Conservation (phyloP, 2,888 invertebrate species). For the Diarsia dahlii region DNA sequence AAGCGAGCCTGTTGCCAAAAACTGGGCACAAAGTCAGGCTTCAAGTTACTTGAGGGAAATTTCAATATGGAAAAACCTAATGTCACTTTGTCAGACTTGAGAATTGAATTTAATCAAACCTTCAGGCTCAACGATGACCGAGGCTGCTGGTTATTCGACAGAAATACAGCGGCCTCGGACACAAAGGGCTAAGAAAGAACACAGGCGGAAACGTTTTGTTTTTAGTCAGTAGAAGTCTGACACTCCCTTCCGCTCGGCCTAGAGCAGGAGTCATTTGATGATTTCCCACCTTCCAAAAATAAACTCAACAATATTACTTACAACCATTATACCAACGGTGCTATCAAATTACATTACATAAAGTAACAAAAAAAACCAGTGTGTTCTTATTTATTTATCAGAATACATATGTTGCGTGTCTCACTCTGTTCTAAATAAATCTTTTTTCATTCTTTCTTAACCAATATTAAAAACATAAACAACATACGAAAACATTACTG, state of each 20-base stretch:
- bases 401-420: background rate
- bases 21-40: background rate
- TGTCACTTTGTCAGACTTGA: background rate
- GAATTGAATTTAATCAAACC: background rate
- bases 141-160: too few relatives aligned
- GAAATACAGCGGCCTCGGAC: too few relatives aligned
- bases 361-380: too few relatives aligned
- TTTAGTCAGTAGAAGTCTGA: too few relatives aligned
- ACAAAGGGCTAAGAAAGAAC: too few relatives aligned
- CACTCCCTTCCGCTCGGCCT: too few relatives aligned
- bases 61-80: background rate
- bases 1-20: background rate
- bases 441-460: background rate
- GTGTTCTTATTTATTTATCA: background rate
- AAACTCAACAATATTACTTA: too few relatives aligned
- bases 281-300: too few relatives aligned
- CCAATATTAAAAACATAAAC: slow-evolving; percentile 67
- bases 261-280: too few relatives aligned
- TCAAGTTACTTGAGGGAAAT: background rate
- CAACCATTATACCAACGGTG: too few relatives aligned
- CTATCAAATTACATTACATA: too few relatives aligned
- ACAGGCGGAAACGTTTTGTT: too few relatives aligned
- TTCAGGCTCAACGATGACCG: background rate
- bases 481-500: slow-evolving; percentile 72
- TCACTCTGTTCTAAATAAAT: background rate